Evolutionary conservation across 2,113 vertebrate genomes (phyloP).

Genomic region (Istiophorus platypterus): DNA sequence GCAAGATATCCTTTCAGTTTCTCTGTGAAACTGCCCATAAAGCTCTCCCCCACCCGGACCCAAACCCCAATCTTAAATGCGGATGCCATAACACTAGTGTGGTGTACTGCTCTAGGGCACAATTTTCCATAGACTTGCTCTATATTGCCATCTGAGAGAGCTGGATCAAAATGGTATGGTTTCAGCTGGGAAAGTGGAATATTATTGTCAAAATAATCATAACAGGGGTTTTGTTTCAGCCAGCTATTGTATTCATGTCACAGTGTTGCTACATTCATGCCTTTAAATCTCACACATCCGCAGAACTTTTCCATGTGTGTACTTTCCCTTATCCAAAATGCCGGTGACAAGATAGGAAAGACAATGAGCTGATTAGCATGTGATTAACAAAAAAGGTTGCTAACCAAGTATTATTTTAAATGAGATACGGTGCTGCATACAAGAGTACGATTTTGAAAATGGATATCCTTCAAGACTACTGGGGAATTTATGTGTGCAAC

Average conservation of each 20-base stretch:
- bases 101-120: constrained; percentile 74
- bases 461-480: constrained; percentile 3
- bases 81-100: constrained; percentile 61
- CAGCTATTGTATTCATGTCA: constrained; percentile 54
- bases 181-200: constrained; percentile 53
- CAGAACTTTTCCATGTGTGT: constrained; percentile 45
- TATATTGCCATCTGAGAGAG: constrained; percentile 62
- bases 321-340: constrained; percentile 52
- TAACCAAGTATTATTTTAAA: constrained; percentile 36
- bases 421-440: constrained; percentile 17
- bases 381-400: constrained; percentile 41
- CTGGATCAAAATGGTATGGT: constrained; percentile 58
- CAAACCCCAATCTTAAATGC: constrained; percentile 66
- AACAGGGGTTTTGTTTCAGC: constrained; percentile 36
- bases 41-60: constrained; percentile 45
- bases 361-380: constrained; percentile 66
- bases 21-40: constrained; percentile 61
- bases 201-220: constrained; percentile 64
- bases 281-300: constrained; percentile 51
- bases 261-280: constrained; percentile 26
- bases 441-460: constrained; percentile 13
- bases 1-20: constrained; percentile 65
- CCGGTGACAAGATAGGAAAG: constrained; percentile 58
- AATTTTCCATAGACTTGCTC: constrained; percentile 77
- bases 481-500: background rate